Conservation (phyloP, 2,888 invertebrate genomes). For the Xanthorhoe designata region DNA sequence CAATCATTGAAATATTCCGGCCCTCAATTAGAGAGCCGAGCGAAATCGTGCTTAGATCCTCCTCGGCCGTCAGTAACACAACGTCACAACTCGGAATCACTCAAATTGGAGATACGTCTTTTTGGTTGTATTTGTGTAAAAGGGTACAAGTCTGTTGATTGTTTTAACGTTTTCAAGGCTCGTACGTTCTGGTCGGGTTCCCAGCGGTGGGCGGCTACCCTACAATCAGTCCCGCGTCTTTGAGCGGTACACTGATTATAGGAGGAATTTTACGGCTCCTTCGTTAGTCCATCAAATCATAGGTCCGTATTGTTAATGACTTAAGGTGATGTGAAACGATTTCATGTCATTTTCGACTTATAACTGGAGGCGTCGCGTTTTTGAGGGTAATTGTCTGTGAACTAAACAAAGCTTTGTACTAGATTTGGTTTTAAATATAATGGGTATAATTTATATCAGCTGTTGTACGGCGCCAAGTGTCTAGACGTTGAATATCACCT, state of each 20-base stretch:
- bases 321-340: slow-evolving; percentile 66
- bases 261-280: slow-evolving; percentile 76
- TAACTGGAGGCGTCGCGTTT: slow-evolving; percentile 53
- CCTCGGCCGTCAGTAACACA: slow-evolving; percentile 48
- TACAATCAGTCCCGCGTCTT: slow-evolving; percentile 71
- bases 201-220: slow-evolving; percentile 78
- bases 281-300: slow-evolving; percentile 82
- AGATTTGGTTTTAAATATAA: slow-evolving; percentile 35
- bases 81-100: slow-evolving; percentile 48
- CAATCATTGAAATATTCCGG: slow-evolving; percentile 57
- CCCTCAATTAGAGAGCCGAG: slow-evolving; percentile 62
- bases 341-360: slow-evolving; percentile 74
- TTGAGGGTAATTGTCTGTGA: slow-evolving; percentile 72
- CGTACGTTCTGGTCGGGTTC: slow-evolving; percentile 58
- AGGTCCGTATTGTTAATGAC: slow-evolving; percentile 69
- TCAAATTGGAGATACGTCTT: slow-evolving; percentile 43
- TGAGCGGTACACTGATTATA: slow-evolving; percentile 76
- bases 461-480: slow-evolving; percentile 53
- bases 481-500: slow-evolving; percentile 50
- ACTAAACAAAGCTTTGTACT: slow-evolving; percentile 41
- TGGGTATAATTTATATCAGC: slow-evolving; percentile 48
- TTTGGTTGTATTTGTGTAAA: slow-evolving; percentile 35
- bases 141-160: slow-evolving; percentile 49
- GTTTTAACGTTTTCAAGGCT: slow-evolving; percentile 56
- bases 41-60: slow-evolving; percentile 60